Percentiles rank a stretch among this genome's conserved stretches.
These are phyloP conservation scores for Baronia brevicornis DNA, from an alignment of 2,888 invertebrate genomes.

Conservation along the genomic window DNA sequence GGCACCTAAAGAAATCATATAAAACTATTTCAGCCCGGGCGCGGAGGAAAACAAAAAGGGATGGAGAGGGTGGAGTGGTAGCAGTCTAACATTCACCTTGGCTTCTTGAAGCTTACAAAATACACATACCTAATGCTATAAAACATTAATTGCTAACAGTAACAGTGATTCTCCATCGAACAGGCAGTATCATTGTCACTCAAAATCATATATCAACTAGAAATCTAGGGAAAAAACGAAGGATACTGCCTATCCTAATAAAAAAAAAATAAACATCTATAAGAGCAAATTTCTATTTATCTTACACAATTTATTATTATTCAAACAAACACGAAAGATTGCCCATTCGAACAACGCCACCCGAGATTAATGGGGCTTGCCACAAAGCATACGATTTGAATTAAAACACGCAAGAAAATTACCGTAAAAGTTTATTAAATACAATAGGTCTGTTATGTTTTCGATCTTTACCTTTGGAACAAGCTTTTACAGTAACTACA, in stretches of 20 bases:
- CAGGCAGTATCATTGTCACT: constrained; percentile 64
- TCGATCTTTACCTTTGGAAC: constrained; percentile 63
- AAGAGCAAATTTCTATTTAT: constrained; percentile 63
- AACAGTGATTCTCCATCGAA: constrained; percentile 37
- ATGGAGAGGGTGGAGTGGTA: constrained; percentile 59
- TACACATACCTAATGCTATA: constrained; percentile 72
- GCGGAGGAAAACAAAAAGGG: constrained; percentile 60
- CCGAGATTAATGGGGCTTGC: constrained; percentile 51
- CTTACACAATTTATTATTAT: constrained; percentile 55
- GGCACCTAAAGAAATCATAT: constrained; percentile 70
- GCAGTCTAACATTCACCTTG: constrained; percentile 75
- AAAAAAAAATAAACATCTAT: constrained; percentile 69
- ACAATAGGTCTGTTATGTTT: constrained; percentile 31
- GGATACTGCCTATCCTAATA: constrained; percentile 67
- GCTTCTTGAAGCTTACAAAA: constrained; percentile 74
- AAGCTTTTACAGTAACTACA: constrained; percentile 60
- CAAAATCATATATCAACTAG: constrained; percentile 17
- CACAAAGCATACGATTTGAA: constrained; percentile 55
- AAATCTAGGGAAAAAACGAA: constrained; percentile 32
- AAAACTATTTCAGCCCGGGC: constrained; percentile 72
- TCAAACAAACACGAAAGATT: constrained; percentile 29
- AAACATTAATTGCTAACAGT: constrained; percentile 47
- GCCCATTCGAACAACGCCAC: constrained; percentile 45
- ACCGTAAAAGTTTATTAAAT: constrained; percentile 30
- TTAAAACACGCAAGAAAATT: constrained; percentile 31